phyloP scores from a whole-genome alignment of 2,797 vertebrate genomes.

The Rhabdomys pumilio region DNA sequence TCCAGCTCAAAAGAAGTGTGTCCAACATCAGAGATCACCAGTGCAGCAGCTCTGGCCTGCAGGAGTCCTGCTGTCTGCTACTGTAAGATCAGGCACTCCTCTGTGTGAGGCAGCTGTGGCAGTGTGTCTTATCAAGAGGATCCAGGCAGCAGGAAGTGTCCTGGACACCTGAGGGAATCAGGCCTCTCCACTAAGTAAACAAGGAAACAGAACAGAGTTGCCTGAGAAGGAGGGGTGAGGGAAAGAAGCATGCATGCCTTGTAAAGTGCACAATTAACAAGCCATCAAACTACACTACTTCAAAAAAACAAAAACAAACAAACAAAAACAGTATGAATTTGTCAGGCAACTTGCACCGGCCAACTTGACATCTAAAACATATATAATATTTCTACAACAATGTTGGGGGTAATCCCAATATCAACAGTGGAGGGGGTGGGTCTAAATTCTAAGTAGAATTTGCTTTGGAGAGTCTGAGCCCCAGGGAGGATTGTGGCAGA shows the following conservation, averaged over 20 bases:
- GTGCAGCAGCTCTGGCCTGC: rapidly evolving
- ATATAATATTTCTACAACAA: not conserved
- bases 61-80: not conserved
- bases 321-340: constrained; percentile 44
- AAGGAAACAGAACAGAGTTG: not conserved
- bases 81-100: not conserved
- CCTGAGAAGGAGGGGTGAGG: not conserved
- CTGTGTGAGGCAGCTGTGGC: not conserved
- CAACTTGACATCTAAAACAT: constrained; percentile 7
- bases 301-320: constrained; percentile 16
- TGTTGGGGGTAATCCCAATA: not conserved
- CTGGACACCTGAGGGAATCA: not conserved
- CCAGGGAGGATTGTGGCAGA: not conserved
- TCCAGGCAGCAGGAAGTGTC: not conserved
- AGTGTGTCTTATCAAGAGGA: not conserved
- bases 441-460: constrained; percentile 49
- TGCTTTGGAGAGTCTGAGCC: not conserved
- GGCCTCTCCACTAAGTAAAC: not conserved
- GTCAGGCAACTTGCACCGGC: not conserved
- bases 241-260: not conserved
- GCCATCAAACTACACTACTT: not conserved
- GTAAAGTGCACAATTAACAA: not conserved
- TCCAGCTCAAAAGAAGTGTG: not conserved
- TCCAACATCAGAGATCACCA: not conserved
- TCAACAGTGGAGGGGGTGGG: constrained; percentile 27